Evolutionary conservation across 2,888 invertebrate species (phyloP), one percentile per base, ranked within the genome.

Genomic region (Cheilosia urbana): DNA sequence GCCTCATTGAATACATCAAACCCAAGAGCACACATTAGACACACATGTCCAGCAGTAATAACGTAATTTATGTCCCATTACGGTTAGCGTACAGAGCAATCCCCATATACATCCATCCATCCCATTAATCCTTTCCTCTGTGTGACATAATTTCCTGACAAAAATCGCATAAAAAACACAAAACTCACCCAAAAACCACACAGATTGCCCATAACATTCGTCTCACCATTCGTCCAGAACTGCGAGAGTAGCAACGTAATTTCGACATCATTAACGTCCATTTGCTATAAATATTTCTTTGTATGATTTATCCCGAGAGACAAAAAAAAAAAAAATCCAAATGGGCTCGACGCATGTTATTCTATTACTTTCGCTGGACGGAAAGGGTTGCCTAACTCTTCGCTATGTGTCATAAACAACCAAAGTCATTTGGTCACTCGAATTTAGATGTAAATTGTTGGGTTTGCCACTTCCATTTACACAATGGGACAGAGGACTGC

Each of bases 401-500:
- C 37, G 27, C 42, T 37, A 6, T 53, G 58, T 60, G 78, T 53
- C 78, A 79, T 78, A 84, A 80, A 84, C 77, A 77, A 71, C 68
- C 76, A 76, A 73, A 69, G 69, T 75, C 82, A 73, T 77, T 85
- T 87, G 87, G 87, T 87, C 87, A 87, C 82, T 60, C 60, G 60
- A 77, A 82, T 77, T 87, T 78, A 78, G 82, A 82, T 82, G 82
- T 87, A 87, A 87, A 87, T 87, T 87, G 81, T 87, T 69, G 87
- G 87, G 87, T 87, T 87, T 73, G 87, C 82, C 85, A 81, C 77
- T 87, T 87, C 73, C 87, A 73, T 82, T 80, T 58, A 65, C 68
- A 79, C 79, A 79, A 63, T 57, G 30, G 30, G 6, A 66, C 77
- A 77, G 37, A 75, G 58, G 37, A 78, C 72, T 45, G 51, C 53